phyloP scores from a whole-genome alignment of 64 coral and sea anemone species.

The Actinia equina region DNA sequence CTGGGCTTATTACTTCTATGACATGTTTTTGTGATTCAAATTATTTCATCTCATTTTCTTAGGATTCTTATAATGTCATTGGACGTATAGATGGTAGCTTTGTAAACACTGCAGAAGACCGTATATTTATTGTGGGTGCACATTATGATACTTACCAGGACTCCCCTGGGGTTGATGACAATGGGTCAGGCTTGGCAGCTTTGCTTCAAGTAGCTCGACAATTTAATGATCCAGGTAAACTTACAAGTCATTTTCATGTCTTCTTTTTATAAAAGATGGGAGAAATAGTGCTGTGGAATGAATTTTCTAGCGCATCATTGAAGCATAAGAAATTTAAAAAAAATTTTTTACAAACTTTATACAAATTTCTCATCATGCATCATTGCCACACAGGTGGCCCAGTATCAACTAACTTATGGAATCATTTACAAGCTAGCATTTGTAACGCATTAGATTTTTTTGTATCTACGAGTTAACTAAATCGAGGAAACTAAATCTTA shows the following conservation, averaged over 20 bases:
- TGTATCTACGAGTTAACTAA: no score
- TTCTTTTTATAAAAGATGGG: neutral
- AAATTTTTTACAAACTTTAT: neutral
- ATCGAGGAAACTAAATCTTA: no score
- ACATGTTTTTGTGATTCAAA: no score
- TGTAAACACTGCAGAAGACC: slow-evolving; percentile 35
- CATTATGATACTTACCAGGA: slow-evolving; percentile 57
- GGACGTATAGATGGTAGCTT: slow-evolving; percentile 45
- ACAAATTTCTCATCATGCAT: neutral
- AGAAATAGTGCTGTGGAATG: neutral
- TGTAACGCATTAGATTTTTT: no score
- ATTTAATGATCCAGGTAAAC: slow-evolving; percentile 20
- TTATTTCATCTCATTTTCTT: neutral
- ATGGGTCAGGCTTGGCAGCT: slow-evolving; percentile 70
- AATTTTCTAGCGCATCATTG: neutral
- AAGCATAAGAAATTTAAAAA: neutral
- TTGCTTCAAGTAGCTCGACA: slow-evolving; percentile 52
- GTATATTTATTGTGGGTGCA: slow-evolving; percentile 61
- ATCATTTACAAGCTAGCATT: no score
- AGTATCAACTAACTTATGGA: neutral
- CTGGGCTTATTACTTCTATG: no score
- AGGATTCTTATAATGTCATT: slow-evolving; percentile 39
- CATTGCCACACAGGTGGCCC: neutral
- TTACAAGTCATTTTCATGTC: neutral
- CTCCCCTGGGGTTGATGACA: slow-evolving; percentile 71